Conservation (phyloP, 1,140 invertebrate species). For the Musca domestica region DNA sequence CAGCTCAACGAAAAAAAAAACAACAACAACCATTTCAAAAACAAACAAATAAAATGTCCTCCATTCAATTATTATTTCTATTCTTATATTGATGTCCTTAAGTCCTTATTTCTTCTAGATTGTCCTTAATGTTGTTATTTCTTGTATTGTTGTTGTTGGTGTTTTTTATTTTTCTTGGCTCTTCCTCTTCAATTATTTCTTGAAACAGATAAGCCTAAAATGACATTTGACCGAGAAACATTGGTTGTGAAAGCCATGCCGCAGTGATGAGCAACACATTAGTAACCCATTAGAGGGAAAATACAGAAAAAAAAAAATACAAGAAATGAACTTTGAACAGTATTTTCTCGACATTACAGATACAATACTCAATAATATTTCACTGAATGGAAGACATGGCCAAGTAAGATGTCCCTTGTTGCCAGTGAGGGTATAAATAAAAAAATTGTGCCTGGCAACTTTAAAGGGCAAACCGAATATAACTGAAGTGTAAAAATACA, state of each 20-base stretch:
- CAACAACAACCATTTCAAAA: too few species aligned
- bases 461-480: background rate
- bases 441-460: conserved; percentile 4
- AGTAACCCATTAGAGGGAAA: background rate
- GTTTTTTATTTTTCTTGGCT: background rate
- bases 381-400: background rate
- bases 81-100: too few species aligned
- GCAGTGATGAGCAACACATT: too few species aligned
- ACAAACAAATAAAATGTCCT: too few species aligned
- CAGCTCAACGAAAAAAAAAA: too few species aligned
- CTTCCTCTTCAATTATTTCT: background rate
- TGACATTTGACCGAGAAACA: conserved; percentile 13
- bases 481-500: too few species aligned
- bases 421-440: background rate
- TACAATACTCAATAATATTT: background rate
- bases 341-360: conserved; percentile 2
- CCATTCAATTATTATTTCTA: too few species aligned
- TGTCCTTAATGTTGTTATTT: too few species aligned
- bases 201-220: conserved; percentile 9
- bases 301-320: background rate
- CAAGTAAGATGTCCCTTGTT: background rate
- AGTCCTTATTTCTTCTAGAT: too few species aligned
- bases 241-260: background rate
- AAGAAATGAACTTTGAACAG: conserved; percentile 11
- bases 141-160: too few species aligned